phyloP scores from a whole-genome alignment of 2,797 vertebrate genomes.

The Falco biarmicus region DNA sequence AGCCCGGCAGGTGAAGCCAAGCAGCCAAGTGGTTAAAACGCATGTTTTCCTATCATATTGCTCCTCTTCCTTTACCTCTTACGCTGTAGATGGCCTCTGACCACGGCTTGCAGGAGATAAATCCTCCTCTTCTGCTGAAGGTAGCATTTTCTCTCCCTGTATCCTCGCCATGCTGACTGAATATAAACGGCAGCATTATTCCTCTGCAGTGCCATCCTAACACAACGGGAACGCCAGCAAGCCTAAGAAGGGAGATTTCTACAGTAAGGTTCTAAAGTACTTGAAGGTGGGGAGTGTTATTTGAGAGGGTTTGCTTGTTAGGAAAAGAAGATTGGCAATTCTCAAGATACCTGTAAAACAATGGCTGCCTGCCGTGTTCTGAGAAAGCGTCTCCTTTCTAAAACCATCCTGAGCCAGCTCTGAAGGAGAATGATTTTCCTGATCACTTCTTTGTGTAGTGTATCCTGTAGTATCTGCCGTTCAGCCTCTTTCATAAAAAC shows the following conservation, averaged over 20 bases:
- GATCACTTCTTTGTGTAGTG: conserved; percentile 92
- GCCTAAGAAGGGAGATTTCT: conserved; percentile 65
- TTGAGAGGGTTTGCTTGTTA: neutral
- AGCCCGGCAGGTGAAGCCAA: neutral
- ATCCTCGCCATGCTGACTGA: conserved; percentile 88
- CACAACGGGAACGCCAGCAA: conserved; percentile 83
- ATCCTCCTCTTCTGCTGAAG: conserved; percentile 68
- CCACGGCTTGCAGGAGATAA: conserved; percentile 87
- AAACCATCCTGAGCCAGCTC: conserved; percentile 87
- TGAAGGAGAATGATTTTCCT: conserved; percentile 93
- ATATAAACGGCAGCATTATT: conserved; percentile 78
- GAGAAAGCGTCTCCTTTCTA: conserved; percentile 88
- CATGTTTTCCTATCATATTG: accelerated
- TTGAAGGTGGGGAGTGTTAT: neutral
- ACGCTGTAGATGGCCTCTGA: conserved; percentile 88
- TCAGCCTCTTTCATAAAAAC: conserved; percentile 95
- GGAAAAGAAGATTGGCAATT: neutral
- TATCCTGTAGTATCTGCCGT: conserved; percentile 91
- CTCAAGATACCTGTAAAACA: conserved; percentile 85
- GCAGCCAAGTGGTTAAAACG: neutral
- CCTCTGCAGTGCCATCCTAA: conserved; percentile 63
- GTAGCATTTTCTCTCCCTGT: conserved; percentile 75
- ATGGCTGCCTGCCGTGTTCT: conserved; percentile 82
- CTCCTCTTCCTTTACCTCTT: conserved; percentile 82
- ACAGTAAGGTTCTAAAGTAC: neutral